Evolutionary conservation across 2,113 vertebrate genomes (phyloP).

Genomic region (Tychaedon coryphoeus): DNA sequence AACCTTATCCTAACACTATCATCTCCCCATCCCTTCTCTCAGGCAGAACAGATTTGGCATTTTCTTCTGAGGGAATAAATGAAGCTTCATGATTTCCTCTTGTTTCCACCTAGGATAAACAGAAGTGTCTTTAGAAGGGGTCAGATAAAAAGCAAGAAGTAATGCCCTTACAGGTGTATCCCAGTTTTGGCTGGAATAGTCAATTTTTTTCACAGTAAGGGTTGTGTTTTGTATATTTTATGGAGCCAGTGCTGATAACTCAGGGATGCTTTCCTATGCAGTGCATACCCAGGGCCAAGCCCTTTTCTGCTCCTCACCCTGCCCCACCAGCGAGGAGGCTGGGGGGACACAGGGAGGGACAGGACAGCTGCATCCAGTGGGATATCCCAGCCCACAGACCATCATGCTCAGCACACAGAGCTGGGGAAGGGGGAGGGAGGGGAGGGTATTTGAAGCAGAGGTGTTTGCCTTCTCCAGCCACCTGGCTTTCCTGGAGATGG

Average conservation of each 20-base stretch:
- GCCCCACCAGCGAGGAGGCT: accelerated
- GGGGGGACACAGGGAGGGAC: neutral
- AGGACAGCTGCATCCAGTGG: neutral
- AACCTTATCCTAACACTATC: neutral
- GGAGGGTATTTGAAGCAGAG: neutral
- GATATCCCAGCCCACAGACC: neutral
- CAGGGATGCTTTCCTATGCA: neutral
- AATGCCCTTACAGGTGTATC: neutral
- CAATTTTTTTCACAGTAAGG: neutral
- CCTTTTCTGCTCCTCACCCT: neutral
- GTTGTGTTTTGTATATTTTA: neutral
- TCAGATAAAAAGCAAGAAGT: neutral
- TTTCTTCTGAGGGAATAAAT: neutral
- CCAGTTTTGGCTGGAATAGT: neutral
- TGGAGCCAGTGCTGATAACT: neutral
- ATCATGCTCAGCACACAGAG: neutral
- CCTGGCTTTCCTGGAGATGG: neutral
- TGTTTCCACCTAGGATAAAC: neutral
- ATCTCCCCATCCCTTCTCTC: neutral
- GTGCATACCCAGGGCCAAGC: neutral
- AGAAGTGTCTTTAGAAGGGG: neutral
- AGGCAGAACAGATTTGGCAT: neutral
- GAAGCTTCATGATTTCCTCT: neutral
- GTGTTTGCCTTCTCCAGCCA: neutral
- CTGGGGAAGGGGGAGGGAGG: neutral